Conservation (phyloP, 2,888 invertebrate species). For the Arge pagana region DNA sequence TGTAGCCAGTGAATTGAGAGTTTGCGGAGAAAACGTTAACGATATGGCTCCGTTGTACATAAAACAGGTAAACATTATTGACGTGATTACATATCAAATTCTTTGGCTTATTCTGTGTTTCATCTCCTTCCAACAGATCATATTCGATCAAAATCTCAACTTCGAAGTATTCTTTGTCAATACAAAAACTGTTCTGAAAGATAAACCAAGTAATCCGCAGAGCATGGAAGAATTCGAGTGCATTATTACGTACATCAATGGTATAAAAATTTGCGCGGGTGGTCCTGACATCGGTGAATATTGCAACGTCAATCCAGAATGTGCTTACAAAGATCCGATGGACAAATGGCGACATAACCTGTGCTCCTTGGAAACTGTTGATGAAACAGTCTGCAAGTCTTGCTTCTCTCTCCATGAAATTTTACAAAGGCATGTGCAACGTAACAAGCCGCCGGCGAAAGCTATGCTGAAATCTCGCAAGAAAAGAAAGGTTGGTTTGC, state of each 20-base stretch:
- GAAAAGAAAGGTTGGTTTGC: not conserved
- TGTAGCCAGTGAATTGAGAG: conserved; percentile 33
- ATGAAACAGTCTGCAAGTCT: conserved; percentile 32
- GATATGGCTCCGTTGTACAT: conserved; percentile 33
- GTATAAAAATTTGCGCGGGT: conserved; percentile 36
- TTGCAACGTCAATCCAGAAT: conserved; percentile 34
- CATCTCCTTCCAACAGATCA: conserved; percentile 27
- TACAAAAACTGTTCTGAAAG: conserved; percentile 32
- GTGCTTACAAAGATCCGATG: conserved; percentile 38
- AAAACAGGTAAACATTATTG: conserved; percentile 34
- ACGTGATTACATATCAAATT: not conserved
- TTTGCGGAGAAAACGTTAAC: conserved; percentile 26
- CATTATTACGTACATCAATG: conserved; percentile 32
- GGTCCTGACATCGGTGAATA: conserved; percentile 35
- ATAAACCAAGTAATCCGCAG: conserved; percentile 28
- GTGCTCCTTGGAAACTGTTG: conserved; percentile 34
- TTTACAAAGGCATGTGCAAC: conserved; percentile 32
- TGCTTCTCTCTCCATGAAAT: conserved; percentile 36
- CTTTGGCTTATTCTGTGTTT: not conserved
- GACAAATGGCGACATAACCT: conserved; percentile 40
- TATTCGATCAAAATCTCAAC: conserved; percentile 36
- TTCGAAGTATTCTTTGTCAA: conserved; percentile 35
- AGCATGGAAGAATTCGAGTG: conserved; percentile 34
- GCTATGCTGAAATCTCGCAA: not conserved
- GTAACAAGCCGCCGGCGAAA: conserved; percentile 27